phyloP scores from a whole-genome alignment of 1,140 invertebrate species.

The Pseudobourletiella spinata region DNA sequence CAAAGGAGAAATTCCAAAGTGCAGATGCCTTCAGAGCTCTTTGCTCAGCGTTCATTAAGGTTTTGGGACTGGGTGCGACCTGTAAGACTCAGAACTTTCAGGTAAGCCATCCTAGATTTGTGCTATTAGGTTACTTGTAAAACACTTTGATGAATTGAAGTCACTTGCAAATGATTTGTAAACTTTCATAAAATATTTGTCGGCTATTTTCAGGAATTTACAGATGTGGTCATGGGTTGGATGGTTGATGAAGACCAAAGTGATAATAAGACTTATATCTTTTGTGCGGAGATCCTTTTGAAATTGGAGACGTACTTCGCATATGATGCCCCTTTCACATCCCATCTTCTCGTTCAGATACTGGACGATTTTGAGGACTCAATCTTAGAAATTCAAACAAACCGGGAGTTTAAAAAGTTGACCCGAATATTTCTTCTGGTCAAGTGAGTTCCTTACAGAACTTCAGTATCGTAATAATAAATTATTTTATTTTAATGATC shows the following conservation, averaged over 20 bases:
- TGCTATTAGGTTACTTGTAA: no score
- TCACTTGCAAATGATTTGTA: background rate
- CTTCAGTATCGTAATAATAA: background rate
- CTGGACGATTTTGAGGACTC: conserved; percentile 20
- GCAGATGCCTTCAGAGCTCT: background rate
- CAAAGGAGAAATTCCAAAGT: background rate
- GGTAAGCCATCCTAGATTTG: background rate
- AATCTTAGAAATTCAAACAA: conserved; percentile 7
- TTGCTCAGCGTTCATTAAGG: background rate
- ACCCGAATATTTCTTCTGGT: background rate
- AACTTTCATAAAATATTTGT: background rate
- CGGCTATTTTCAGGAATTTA: conserved; percentile 22
- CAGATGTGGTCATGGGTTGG: conserved; percentile 32
- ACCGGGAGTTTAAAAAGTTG: background rate
- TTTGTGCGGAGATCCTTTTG: conserved; percentile 21
- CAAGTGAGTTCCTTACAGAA: background rate
- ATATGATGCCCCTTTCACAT: conserved; percentile 13
- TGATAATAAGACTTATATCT: conserved; percentile 11
- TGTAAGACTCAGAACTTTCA: background rate
- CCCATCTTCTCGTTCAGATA: conserved; percentile 12
- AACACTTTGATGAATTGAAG: background rate
- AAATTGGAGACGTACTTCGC: conserved; percentile 14
- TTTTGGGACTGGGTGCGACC: background rate
- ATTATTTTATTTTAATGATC: background rate
- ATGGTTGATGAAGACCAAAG: conserved; percentile 23